A percentile compares a stretch with the other conserved stretches of the same genome.
Conservation (phyloP, 2,797 vertebrate genomes). For the Erethizon dorsatum region DNA sequence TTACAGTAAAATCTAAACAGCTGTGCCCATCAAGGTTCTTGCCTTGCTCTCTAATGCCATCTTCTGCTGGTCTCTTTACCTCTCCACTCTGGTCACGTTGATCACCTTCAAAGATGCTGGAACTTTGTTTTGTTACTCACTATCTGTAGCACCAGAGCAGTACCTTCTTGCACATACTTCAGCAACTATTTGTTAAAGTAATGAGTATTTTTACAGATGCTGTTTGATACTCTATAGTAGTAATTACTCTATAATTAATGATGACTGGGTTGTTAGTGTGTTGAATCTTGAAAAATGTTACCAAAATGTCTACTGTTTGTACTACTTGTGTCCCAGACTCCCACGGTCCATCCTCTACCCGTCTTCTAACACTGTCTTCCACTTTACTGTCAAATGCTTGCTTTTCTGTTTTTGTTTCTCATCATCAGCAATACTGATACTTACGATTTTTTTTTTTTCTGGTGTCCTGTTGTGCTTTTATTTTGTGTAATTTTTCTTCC, state of each 20-base stretch:
- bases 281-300: conserved; percentile 21
- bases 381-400: not conserved
- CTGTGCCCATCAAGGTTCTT: not conserved
- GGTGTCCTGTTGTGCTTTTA: not conserved
- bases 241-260: not conserved
- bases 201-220: not conserved
- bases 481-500: conserved; percentile 8
- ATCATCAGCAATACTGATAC: not conserved
- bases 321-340: not conserved
- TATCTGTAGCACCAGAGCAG: not conserved
- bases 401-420: conserved; percentile 31
- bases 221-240: not conserved
- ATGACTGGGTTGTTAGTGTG: not conserved
- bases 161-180: not conserved
- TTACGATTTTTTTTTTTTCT: conserved; percentile 15
- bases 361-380: not conserved
- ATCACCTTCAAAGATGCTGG: not conserved
- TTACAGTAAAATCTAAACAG: not conserved
- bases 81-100: not conserved
- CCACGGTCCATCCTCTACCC: not conserved
- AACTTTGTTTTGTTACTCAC: not conserved
- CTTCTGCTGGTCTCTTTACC: not conserved
- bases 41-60: not conserved
- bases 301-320: not conserved
- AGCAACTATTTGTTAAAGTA: not conserved